Evolutionary conservation across 2,797 vertebrate genomes (phyloP).

Genomic region (Petrocephalus schoutedeni): DNA sequence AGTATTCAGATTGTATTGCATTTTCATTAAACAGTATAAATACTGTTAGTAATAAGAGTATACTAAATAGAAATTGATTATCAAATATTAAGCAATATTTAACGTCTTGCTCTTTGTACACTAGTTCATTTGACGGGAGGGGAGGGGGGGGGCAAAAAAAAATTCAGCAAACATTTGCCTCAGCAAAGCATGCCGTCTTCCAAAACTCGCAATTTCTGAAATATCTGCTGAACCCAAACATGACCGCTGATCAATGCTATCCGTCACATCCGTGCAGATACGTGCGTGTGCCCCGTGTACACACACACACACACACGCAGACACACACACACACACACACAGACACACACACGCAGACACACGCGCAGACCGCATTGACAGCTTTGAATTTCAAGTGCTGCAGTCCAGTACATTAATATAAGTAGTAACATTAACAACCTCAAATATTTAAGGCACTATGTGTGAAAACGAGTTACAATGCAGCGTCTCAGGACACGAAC

Average conservation of each 20-base stretch:
- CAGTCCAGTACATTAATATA: slow-evolving; percentile 97
- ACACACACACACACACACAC: slow-evolving; percentile 45
- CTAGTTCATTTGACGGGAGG: slow-evolving; percentile 71
- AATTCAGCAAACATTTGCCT: slow-evolving; percentile 77
- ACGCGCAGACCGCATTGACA: slow-evolving; percentile 76
- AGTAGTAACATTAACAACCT: slow-evolving; percentile 98
- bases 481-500: slow-evolving; percentile 91
- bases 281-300: slow-evolving; percentile 13
- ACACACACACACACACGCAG: slow-evolving; percentile 30
- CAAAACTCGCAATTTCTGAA: slow-evolving; percentile 60
- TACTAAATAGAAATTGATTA: slow-evolving; percentile 88
- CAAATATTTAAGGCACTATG: slow-evolving; percentile 99
- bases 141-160: slow-evolving; percentile 49
- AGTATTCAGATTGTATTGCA: slow-evolving; percentile 93
- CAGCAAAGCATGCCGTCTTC: slow-evolving; percentile 84
- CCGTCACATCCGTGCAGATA: slow-evolving; percentile 58
- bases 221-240: slow-evolving; percentile 70
- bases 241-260: slow-evolving; percentile 76
- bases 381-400: slow-evolving; percentile 98
- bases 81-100: slow-evolving; percentile 86
- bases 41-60: slow-evolving; percentile 78
- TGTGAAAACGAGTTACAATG: slow-evolving; percentile 97
- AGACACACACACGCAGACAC: slow-evolving; percentile 37
- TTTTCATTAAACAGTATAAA: slow-evolving; percentile 87
- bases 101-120: slow-evolving; percentile 81